A percentile compares a stretch with the other conserved stretches of the same genome.
These are phyloP conservation scores for Diloba caeruleocephala DNA, from an alignment of 2,888 invertebrate genomes.

Conservation along the genomic window DNA sequence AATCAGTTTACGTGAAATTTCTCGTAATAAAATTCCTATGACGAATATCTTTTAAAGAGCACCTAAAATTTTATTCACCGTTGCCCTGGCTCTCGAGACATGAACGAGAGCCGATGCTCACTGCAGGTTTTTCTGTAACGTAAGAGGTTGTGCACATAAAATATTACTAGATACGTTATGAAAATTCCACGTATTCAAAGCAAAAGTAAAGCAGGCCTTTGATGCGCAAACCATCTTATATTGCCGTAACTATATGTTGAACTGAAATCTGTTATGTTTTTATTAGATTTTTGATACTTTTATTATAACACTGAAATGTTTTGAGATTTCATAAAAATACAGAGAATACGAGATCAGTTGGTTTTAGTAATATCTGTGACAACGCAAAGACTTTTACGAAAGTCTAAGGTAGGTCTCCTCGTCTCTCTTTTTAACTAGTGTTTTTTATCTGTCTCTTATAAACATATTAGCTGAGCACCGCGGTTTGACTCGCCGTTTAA, in stretches of 20 bases:
- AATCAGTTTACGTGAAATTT: constrained; percentile 19
- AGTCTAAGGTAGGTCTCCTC: too few species aligned
- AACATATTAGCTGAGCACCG: too few species aligned
- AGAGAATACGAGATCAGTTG: background rate
- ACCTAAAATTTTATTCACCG: constrained; percentile 75
- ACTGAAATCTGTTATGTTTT: constrained; percentile 9
- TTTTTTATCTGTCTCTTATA: too few species aligned
- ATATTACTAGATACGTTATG: constrained; percentile 54
- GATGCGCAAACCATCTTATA: constrained; percentile 1
- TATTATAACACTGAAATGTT: background rate
- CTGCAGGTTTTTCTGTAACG: constrained; percentile 78
- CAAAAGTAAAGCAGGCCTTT: constrained; percentile 5
- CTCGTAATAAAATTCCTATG: constrained; percentile 40
- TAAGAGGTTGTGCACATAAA: constrained; percentile 60
- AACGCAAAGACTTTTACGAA: too few species aligned
- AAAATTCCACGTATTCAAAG: constrained; percentile 34
- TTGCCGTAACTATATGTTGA: constrained; percentile 2
- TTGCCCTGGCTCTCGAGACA: constrained; percentile 72
- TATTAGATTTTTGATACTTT: background rate
- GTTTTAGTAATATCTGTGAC: too few species aligned
- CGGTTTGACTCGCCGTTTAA: too few species aligned
- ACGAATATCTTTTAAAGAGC: constrained; percentile 65
- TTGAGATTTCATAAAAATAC: background rate
- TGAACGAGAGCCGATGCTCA: constrained; percentile 81
- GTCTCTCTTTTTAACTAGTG: too few species aligned